phyloP scores from a whole-genome alignment of 2,113 vertebrate species.

The Xiphorhynchus elegans region DNA sequence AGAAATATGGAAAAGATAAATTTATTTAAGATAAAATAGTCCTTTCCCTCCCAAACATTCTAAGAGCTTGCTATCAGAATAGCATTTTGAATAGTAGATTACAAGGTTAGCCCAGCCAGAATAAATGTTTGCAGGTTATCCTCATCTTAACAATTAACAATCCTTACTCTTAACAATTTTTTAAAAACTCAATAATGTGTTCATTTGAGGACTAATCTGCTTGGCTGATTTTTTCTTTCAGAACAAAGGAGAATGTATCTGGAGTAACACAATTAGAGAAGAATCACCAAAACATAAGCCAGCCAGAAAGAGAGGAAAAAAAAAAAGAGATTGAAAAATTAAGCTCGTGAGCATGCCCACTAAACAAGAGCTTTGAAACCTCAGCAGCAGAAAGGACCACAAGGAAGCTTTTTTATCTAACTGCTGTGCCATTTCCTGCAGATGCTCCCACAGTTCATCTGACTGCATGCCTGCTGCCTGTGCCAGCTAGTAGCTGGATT shows the following conservation, averaged over 20 bases:
- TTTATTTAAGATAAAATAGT: background rate
- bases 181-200: accelerated
- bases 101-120: background rate
- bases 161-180: background rate
- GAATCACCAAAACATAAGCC: background rate
- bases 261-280: background rate
- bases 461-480: background rate
- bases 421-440: background rate
- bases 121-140: background rate
- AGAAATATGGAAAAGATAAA: background rate
- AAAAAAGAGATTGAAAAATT: background rate
- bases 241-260: background rate
- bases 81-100: background rate
- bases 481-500: background rate
- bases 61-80: background rate
- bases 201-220: background rate
- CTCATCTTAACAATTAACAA: too few relatives aligned
- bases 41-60: background rate
- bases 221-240: background rate
- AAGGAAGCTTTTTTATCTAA: background rate
- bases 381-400: background rate
- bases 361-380: background rate
- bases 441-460: background rate
- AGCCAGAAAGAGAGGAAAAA: background rate
- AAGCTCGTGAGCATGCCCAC: background rate